phyloP scores from a whole-genome alignment of 2,113 vertebrate genomes.

The Pogona vitticeps region DNA sequence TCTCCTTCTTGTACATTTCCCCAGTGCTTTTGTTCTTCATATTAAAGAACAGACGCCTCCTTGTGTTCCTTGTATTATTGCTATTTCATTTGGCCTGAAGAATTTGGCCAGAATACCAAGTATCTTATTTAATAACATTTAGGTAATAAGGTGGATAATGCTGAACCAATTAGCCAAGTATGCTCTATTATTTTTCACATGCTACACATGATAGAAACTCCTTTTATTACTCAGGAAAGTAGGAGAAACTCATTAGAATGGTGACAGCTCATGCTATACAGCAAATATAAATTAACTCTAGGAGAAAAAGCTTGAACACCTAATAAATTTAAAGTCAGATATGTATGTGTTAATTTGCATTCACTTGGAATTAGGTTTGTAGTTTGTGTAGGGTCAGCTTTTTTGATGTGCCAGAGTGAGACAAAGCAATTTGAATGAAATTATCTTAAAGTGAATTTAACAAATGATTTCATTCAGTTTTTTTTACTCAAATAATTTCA shows the following conservation, averaged over 20 bases:
- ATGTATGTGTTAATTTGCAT: slow-evolving; percentile 64
- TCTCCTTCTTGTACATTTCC: slow-evolving; percentile 44
- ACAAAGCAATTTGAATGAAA: slow-evolving; percentile 61
- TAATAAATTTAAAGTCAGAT: slow-evolving; percentile 59
- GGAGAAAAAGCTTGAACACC: slow-evolving; percentile 63
- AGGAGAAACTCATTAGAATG: slow-evolving; percentile 47
- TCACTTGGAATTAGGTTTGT: slow-evolving; percentile 66
- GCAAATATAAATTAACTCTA: slow-evolving; percentile 70
- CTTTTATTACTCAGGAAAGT: slow-evolving; percentile 40
- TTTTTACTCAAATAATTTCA: slow-evolving; percentile 44
- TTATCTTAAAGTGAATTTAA: slow-evolving; percentile 66
- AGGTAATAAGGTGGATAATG: slow-evolving; percentile 70
- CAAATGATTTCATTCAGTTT: slow-evolving; percentile 54
- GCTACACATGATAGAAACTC: slow-evolving; percentile 47
- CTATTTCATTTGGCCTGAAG: slow-evolving; percentile 56
- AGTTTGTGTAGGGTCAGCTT: slow-evolving; percentile 46
- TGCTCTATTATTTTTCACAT: slow-evolving; percentile 60
- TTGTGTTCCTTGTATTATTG: slow-evolving; percentile 67
- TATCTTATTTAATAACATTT: slow-evolving; percentile 66
- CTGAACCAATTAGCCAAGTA: slow-evolving; percentile 54
- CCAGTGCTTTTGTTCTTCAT: slow-evolving; percentile 76
- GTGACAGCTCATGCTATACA: slow-evolving; percentile 65
- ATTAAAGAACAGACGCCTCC: slow-evolving; percentile 70
- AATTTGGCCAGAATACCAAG: slow-evolving; percentile 58
- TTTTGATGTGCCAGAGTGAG: slow-evolving; percentile 60